Percentiles rank a stretch among this genome's conserved stretches.
These are phyloP conservation scores for Lynx canadensis DNA, from an alignment of 2,113 vertebrate genomes.

Conservation along the genomic window DNA sequence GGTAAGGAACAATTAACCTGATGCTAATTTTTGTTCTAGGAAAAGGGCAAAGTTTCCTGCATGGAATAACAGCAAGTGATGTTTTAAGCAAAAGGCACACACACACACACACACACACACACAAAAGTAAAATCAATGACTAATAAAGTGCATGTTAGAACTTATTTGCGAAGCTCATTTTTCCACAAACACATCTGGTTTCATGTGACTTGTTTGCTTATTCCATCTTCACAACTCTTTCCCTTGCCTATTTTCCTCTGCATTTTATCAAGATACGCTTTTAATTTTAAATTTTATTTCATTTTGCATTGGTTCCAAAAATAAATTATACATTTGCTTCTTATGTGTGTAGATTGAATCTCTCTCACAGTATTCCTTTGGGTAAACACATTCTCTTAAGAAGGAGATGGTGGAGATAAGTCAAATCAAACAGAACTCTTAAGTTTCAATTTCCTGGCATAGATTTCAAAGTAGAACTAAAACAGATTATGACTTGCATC, in stretches of 20 bases:
- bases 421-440: not conserved
- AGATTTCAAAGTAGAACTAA: not conserved
- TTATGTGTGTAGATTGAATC: not conserved
- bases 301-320: not conserved
- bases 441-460: conserved; percentile 50
- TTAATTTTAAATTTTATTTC: not conserved
- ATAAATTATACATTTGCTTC: not conserved
- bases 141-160: not conserved
- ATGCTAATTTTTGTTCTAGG: not conserved
- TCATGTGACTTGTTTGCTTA: not conserved
- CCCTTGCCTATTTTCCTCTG: not conserved
- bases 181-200: not conserved
- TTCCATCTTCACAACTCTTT: not conserved
- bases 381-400: not conserved
- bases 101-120: no score
- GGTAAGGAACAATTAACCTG: not conserved
- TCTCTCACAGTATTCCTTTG: no score
- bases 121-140: not conserved
- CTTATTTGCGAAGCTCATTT: not conserved
- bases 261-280: not conserved
- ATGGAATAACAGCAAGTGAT: not conserved
- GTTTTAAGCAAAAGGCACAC: not conserved
- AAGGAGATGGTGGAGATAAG: not conserved
- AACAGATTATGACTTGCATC: not conserved
- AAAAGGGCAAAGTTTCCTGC: not conserved